phyloP scores from a whole-genome alignment of 2,888 invertebrate species.

The Ichneumoninae sp. region DNA sequence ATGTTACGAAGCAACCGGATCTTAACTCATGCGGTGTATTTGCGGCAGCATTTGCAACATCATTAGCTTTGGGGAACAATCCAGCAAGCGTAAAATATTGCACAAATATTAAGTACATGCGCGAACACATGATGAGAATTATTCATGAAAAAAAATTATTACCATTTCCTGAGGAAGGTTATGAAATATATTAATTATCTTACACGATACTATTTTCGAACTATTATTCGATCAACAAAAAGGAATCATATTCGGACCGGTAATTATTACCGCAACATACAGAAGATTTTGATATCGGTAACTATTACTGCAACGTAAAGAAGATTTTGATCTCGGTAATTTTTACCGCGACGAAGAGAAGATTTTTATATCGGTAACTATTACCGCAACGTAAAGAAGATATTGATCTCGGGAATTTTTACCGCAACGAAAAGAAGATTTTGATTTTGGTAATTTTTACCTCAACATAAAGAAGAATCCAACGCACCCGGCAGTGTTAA shows the following conservation, averaged over 20 bases:
- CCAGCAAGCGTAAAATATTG: constrained; percentile 27
- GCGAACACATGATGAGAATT: constrained; percentile 21
- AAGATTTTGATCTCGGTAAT: no score
- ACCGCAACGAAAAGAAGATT: no score
- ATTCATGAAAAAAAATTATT: constrained; percentile 12
- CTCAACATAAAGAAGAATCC: not conserved
- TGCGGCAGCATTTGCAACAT: constrained; percentile 35
- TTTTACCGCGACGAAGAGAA: no score
- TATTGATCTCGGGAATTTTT: no score
- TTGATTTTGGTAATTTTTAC: no score
- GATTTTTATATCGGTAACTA: no score
- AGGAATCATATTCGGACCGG: not conserved
- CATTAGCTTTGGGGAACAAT: constrained; percentile 21
- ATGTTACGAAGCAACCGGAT: constrained; percentile 35
- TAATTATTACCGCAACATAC: no score
- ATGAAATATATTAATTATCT: not conserved
- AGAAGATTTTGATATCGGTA: no score
- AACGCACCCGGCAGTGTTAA: no score
- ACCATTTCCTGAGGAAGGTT: constrained; percentile 35
- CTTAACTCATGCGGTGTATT: constrained; percentile 22
- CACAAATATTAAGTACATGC: constrained; percentile 9
- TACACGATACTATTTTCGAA: not conserved
- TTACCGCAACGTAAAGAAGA: not conserved
- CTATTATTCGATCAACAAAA: not conserved
- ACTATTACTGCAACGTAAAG: no score